Percentiles rank a stretch among this genome's conserved stretches.
Conservation (phyloP, 92 coral and sea anemone genomes). For the Bergia sp. region DNA sequence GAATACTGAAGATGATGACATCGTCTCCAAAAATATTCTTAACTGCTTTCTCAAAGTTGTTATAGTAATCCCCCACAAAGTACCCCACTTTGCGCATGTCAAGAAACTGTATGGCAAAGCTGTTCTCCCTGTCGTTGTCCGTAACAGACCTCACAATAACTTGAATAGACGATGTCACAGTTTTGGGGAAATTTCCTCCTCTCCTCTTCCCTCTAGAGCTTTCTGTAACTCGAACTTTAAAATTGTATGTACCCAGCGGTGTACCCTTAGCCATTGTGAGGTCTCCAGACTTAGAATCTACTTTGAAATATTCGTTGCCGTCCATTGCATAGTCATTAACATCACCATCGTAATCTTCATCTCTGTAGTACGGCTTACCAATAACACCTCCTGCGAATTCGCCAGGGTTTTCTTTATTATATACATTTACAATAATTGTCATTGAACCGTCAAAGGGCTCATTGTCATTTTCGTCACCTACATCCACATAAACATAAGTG, state of each 20-base stretch:
- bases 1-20: conserved; percentile 81
- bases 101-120: conserved; percentile 68
- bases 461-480: conserved; percentile 67
- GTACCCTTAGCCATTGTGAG: conserved; percentile 53
- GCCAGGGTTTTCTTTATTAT: conserved; percentile 55
- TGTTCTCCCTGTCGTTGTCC: conserved; percentile 60
- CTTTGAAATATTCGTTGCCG: conserved; percentile 44
- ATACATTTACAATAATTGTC: conserved; percentile 81
- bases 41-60: conserved; percentile 44
- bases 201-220: conserved; percentile 20
- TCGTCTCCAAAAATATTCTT: conserved; percentile 44
- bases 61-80: conserved; percentile 68
- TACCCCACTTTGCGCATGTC: conserved; percentile 68
- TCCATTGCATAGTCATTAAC: conserved; percentile 65
- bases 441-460: conserved; percentile 81
- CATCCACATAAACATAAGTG: conserved; percentile 74
- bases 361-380: conserved; percentile 85
- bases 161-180: conserved; percentile 58
- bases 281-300: conserved; percentile 51
- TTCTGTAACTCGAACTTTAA: conserved; percentile 54
- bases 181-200: conserved; percentile 46
- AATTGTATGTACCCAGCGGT: conserved; percentile 64
- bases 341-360: conserved; percentile 82
- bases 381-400: conserved; percentile 82
- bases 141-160: conserved; percentile 65